phyloP scores from a whole-genome alignment of 2,888 invertebrate species.

The Tetragonula carbonaria region DNA sequence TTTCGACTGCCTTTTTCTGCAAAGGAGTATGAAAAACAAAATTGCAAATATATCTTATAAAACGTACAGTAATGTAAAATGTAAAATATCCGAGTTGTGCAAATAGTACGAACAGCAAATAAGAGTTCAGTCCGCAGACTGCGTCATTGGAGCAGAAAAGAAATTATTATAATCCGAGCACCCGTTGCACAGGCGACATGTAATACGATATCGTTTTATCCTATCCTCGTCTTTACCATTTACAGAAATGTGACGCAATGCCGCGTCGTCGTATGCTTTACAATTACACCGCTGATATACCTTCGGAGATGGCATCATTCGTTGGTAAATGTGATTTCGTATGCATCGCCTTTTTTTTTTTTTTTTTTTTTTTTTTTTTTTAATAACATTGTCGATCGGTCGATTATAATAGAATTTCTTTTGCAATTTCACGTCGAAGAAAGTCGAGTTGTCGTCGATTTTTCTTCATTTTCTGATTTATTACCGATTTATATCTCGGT shows the following conservation, averaged over 20 bases:
- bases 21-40: too few species aligned
- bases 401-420: too few species aligned
- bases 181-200: not conserved
- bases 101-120: not conserved
- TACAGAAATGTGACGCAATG: constrained; percentile 47
- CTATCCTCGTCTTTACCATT: constrained; percentile 24
- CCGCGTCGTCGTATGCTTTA: constrained; percentile 8
- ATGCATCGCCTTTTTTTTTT: constrained; percentile 1
- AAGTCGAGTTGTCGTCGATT: too few species aligned
- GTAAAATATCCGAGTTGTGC: too few species aligned
- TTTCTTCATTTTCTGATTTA: too few species aligned
- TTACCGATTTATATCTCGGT: not conserved
- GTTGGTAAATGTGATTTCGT: constrained; percentile 15
- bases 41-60: not conserved
- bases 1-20: too few species aligned
- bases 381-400: not conserved
- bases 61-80: too few species aligned
- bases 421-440: too few species aligned
- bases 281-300: constrained; percentile 25
- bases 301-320: constrained; percentile 9
- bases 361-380: too few species aligned
- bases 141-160: not conserved
- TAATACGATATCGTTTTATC: constrained; percentile 14
- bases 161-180: not conserved
- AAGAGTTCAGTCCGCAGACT: not conserved